Evolutionary conservation across 2,888 invertebrate species (phyloP).

Genomic region (Vandiemenella viatica): DNA sequence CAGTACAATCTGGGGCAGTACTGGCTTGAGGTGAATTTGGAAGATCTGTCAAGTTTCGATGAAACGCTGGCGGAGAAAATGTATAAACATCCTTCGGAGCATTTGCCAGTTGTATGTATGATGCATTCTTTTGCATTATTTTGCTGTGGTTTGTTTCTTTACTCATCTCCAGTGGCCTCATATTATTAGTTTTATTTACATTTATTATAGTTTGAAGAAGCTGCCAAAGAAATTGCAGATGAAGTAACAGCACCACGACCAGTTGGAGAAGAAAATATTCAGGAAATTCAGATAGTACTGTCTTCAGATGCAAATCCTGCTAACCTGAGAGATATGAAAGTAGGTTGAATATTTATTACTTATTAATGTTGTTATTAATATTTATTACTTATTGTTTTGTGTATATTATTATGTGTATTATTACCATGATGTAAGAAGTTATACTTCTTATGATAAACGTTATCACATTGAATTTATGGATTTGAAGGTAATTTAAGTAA

Average conservation of each 20-base stretch:
- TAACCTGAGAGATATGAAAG: constrained; percentile 72
- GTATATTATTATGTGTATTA: not conserved
- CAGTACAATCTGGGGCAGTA: constrained; percentile 84
- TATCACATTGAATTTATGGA: too few relatives aligned
- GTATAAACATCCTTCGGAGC: constrained; percentile 82
- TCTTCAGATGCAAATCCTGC: constrained; percentile 70
- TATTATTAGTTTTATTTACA: not conserved
- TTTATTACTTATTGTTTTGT: too few relatives aligned
- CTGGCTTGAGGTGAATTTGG: constrained; percentile 81
- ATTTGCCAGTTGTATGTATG: constrained; percentile 54
- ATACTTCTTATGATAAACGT: too few relatives aligned
- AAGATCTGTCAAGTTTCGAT: constrained; percentile 88
- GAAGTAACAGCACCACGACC: constrained; percentile 89
- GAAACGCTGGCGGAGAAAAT: constrained; percentile 83
- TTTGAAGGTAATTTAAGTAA: too few relatives aligned
- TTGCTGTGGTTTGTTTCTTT: not conserved
- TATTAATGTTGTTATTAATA: not conserved
- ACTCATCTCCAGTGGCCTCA: not conserved
- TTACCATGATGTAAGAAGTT: not conserved
- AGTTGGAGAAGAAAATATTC: constrained; percentile 72
- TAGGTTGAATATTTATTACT: constrained; percentile 26
- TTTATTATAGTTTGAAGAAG: constrained; percentile 71
- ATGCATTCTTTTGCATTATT: not conserved
- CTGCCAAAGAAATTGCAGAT: constrained; percentile 90
- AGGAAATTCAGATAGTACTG: constrained; percentile 85